These are phyloP conservation scores for Drosophila miranda DNA, from an alignment of 1,140 invertebrate species.

Conservation along the genomic window DNA sequence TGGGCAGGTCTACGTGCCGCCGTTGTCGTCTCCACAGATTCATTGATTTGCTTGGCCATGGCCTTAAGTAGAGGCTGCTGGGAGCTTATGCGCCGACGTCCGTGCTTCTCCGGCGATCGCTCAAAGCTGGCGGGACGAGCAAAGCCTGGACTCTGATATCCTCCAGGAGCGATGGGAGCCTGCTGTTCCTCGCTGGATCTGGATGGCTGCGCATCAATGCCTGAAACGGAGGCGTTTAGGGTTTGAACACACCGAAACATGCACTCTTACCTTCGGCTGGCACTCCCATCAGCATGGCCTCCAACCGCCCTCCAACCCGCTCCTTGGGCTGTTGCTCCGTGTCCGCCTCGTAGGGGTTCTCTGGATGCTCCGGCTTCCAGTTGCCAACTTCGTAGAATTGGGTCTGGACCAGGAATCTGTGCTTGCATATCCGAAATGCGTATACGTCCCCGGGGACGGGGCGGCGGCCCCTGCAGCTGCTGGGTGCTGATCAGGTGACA, in stretches of 20 bases:
- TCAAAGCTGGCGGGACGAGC: slow-evolving; percentile 48
- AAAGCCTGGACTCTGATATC: slow-evolving; percentile 35
- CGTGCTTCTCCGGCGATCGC: slow-evolving; percentile 40
- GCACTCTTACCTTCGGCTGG: slow-evolving; percentile 50
- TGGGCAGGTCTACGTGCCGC: neutral
- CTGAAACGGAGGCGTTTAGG: slow-evolving; percentile 6
- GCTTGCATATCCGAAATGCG: slow-evolving; percentile 60
- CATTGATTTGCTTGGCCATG: slow-evolving; percentile 64
- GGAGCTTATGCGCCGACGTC: slow-evolving; percentile 42
- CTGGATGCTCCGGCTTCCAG: slow-evolving; percentile 72
- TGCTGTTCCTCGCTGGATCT: slow-evolving; percentile 46
- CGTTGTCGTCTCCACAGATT: slow-evolving; percentile 61
- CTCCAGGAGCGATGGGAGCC: slow-evolving; percentile 24
- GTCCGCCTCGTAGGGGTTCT: slow-evolving; percentile 29
- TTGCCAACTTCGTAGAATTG: slow-evolving; percentile 39
- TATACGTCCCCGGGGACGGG: slow-evolving; percentile 63
- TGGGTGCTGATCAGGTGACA: slow-evolving; percentile 23
- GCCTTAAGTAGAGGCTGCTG: slow-evolving; percentile 27
- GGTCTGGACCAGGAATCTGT: slow-evolving; percentile 4
- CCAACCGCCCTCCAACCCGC: slow-evolving; percentile 53
- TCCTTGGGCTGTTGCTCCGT: slow-evolving; percentile 39
- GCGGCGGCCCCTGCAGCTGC: slow-evolving; percentile 49
- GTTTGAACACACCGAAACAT: too few species aligned
- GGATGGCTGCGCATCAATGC: slow-evolving; percentile 19
- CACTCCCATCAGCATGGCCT: slow-evolving; percentile 68